These are phyloP conservation scores for Cryptosula pallasiana DNA, from an alignment of 2,888 invertebrate species.

Conservation along the genomic window DNA sequence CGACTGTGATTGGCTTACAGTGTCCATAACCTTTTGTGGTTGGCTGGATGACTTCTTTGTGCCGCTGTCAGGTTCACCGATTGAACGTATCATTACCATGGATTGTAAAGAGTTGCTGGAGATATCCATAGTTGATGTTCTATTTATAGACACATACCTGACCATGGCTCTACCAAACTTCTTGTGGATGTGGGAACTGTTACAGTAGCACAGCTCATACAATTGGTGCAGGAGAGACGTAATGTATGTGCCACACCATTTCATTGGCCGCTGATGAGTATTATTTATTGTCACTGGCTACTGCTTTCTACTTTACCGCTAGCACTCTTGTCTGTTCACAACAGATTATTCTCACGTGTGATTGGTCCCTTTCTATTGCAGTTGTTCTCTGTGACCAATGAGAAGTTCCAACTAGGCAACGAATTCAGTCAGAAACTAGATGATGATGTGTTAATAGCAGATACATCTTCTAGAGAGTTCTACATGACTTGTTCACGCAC, in stretches of 20 bases:
- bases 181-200: slow-evolving; percentile 43
- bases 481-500: slow-evolving; percentile 1
- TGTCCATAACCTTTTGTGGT: too few relatives aligned
- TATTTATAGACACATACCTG: slow-evolving; percentile 44
- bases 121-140: too few relatives aligned
- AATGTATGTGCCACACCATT: too few relatives aligned
- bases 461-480: slow-evolving; percentile 9
- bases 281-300: too few relatives aligned
- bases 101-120: too few relatives aligned
- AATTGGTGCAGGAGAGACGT: slow-evolving; percentile 42
- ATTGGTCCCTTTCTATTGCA: background rate
- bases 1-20: too few relatives aligned
- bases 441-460: slow-evolving; percentile 15
- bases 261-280: slow-evolving; percentile 31
- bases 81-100: too few relatives aligned
- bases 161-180: slow-evolving; percentile 49
- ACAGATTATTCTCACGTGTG: too few relatives aligned
- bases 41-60: too few relatives aligned
- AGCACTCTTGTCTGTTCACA: too few relatives aligned
- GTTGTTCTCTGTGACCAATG: slow-evolving; percentile 6
- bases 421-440: slow-evolving; percentile 2
- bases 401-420: slow-evolving; percentile 2
- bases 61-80: too few relatives aligned
- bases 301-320: too few relatives aligned
- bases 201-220: slow-evolving; percentile 41